These are phyloP conservation scores for Babylonia areolata DNA, from an alignment of 1,140 invertebrate genomes.

Conservation along the genomic window DNA sequence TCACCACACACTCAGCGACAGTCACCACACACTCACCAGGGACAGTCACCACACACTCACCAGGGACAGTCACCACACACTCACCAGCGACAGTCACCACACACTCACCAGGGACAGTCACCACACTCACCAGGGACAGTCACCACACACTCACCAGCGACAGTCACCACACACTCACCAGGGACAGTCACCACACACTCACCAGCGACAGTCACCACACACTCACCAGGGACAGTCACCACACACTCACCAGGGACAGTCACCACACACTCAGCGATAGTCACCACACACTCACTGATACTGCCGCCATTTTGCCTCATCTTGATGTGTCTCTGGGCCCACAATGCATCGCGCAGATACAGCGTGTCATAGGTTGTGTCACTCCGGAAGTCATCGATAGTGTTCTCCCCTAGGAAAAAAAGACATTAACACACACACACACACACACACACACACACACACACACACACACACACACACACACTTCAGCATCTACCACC, in stretches of 20 bases:
- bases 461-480: neutral
- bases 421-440: neutral
- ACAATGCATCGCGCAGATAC: slow-evolving; percentile 40
- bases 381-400: slow-evolving; percentile 38
- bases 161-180: too few relatives aligned
- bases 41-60: too few relatives aligned
- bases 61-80: too few relatives aligned
- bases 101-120: too few relatives aligned
- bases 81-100: too few relatives aligned
- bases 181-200: neutral
- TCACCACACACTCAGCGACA: too few relatives aligned
- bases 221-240: neutral
- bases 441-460: neutral
- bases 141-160: too few relatives aligned
- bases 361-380: slow-evolving; percentile 46
- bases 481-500: neutral
- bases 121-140: too few relatives aligned
- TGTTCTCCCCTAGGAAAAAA: slow-evolving; percentile 18
- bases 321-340: slow-evolving; percentile 44
- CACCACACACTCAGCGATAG: neutral
- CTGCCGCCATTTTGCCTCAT: slow-evolving; percentile 31
- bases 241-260: neutral
- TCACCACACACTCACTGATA: neutral
- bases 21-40: too few relatives aligned
- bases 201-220: neutral